phyloP scores from a whole-genome alignment of 1,140 invertebrate species.

The Lethocerus indicus region DNA sequence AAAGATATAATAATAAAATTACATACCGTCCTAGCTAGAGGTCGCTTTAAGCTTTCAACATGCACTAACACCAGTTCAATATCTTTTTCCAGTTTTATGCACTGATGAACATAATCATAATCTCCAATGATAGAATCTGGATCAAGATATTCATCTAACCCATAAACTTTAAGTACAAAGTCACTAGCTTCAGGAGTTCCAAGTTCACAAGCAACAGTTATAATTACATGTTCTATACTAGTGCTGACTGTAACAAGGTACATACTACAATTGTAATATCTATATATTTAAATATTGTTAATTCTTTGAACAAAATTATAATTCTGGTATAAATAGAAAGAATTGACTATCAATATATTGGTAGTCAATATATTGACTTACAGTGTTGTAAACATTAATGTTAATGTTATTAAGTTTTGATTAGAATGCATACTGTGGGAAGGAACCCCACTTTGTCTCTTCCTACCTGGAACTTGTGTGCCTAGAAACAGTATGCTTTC shows the following conservation, averaged over 20 bases:
- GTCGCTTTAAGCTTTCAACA: constrained; percentile 38
- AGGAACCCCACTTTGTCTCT: no score
- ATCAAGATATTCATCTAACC: constrained; percentile 62
- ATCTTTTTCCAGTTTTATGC: constrained; percentile 84
- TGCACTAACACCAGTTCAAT: constrained; percentile 54
- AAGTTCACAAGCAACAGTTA: constrained; percentile 67
- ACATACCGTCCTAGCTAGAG: constrained; percentile 51
- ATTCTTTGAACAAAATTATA: neutral
- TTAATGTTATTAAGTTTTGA: neutral
- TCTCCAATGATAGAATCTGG: constrained; percentile 52
- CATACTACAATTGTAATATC: neutral
- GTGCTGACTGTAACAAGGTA: constrained; percentile 50
- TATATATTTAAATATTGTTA: neutral
- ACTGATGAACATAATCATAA: constrained; percentile 77
- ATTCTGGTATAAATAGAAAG: neutral
- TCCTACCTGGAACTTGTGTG: no score
- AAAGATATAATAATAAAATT: no score
- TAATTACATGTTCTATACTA: constrained; percentile 71
- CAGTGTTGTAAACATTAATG: neutral
- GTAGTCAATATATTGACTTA: neutral
- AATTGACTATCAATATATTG: neutral
- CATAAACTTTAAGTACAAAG: constrained; percentile 45
- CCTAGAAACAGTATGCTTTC: no score
- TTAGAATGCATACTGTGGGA: neutral
- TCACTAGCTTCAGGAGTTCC: constrained; percentile 45